These are phyloP conservation scores for Alviniconcha marisindica DNA, from an alignment of 1,140 invertebrate species.

Conservation along the genomic window DNA sequence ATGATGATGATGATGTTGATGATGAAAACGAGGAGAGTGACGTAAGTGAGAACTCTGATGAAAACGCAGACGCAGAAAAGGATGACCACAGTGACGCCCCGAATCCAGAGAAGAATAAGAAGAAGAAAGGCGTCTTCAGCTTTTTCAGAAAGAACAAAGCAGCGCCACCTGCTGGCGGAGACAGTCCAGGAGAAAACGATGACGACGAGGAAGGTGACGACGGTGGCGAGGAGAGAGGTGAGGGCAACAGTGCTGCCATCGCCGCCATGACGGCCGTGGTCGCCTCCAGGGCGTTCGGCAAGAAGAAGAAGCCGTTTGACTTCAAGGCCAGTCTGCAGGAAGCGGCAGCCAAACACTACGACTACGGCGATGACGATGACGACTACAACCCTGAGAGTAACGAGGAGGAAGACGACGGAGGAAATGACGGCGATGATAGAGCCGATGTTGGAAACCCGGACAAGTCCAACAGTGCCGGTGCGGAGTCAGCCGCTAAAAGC, in stretches of 20 bases:
- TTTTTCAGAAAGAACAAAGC: background rate
- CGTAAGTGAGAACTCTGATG: background rate
- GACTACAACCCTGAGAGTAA: background rate
- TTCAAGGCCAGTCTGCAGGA: background rate
- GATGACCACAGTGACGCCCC: background rate
- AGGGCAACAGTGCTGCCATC: background rate
- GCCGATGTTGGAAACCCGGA: too few relatives aligned
- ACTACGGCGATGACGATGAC: background rate
- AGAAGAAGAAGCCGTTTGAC: constrained; percentile 5
- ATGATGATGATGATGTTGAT: background rate
- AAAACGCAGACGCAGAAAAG: too few relatives aligned
- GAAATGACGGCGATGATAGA: too few relatives aligned
- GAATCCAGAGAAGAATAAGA: background rate
- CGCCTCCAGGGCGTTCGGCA: background rate
- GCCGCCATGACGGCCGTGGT: background rate
- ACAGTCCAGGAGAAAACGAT: background rate
- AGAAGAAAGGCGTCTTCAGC: too few relatives aligned
- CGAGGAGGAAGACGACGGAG: background rate
- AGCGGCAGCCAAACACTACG: background rate
- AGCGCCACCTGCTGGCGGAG: background rate
- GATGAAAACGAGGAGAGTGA: background rate
- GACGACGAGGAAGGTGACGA: background rate
- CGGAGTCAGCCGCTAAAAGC: too few relatives aligned
- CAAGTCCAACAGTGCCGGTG: too few relatives aligned
- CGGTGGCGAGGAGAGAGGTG: too few relatives aligned